A percentile compares a stretch with the other conserved stretches of the same genome.
phyloP scores from a whole-genome alignment of 2,797 vertebrate genomes.

The Momotus momota region DNA sequence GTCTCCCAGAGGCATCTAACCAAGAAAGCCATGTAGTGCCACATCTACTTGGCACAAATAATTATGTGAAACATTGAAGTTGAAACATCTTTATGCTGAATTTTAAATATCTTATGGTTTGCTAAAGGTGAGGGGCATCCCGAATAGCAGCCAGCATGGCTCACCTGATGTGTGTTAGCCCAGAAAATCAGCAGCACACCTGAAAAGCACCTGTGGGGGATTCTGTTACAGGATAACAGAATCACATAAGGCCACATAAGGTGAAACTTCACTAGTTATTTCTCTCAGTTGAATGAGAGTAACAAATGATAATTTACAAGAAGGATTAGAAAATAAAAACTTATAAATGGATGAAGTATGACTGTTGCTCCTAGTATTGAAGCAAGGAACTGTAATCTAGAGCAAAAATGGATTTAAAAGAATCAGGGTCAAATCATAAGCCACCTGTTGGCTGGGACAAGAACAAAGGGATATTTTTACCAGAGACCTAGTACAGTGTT shows the following conservation, averaged over 20 bases:
- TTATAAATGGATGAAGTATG: neutral
- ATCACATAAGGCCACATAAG: neutral
- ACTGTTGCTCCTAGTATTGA: neutral
- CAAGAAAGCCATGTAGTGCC: neutral
- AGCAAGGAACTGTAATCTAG: neutral
- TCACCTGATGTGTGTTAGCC: neutral
- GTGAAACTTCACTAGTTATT: neutral
- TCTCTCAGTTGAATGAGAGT: neutral
- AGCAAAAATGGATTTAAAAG: neutral
- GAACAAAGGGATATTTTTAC: neutral
- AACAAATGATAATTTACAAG: neutral
- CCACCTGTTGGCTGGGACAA: neutral
- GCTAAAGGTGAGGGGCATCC: neutral
- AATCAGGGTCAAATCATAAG: neutral
- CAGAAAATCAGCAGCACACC: neutral
- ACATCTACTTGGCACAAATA: fast-evolving
- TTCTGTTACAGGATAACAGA: too few species aligned
- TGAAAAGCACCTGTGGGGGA: neutral
- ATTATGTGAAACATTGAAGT: neutral
- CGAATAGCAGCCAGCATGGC: neutral
- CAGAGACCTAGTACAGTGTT: neutral
- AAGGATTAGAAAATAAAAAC: fast-evolving
- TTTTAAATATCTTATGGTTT: neutral
- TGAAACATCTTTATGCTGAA: neutral
- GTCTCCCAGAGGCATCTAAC: neutral